Percentiles rank a stretch among this genome's conserved stretches.
Evolutionary conservation across 2,113 vertebrate genomes (phyloP).

Genomic region (Hiodon alosoides): DNA sequence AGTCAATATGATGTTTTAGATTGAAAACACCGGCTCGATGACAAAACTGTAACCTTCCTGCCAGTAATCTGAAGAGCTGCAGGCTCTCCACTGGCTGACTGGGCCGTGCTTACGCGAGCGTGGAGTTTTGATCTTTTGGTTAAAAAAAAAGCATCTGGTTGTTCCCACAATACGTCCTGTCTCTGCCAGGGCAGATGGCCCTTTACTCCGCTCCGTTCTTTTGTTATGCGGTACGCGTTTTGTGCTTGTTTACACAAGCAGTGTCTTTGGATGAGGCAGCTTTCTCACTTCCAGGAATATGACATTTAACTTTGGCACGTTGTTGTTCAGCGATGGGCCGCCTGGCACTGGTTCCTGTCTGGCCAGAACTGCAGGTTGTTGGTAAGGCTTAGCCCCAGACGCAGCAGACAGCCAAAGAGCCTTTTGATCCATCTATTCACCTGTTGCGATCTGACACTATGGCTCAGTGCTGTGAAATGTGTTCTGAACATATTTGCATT

Average conservation of each 20-base stretch:
- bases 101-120: neutral
- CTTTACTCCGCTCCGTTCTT: neutral
- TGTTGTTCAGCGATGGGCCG: neutral
- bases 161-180: neutral
- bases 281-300: neutral
- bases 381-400: slow-evolving; percentile 3
- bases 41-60: no score
- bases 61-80: no score
- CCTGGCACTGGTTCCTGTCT: neutral
- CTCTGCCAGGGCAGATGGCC: neutral
- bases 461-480: slow-evolving; percentile 19
- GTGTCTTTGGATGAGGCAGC: neutral
- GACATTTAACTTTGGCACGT: neutral
- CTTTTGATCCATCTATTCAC: neutral
- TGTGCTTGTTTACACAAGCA: neutral
- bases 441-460: neutral
- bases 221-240: neutral
- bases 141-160: neutral
- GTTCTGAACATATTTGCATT: slow-evolving; percentile 13
- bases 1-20: no score
- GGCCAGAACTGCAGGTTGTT: neutral
- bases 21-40: no score
- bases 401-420: slow-evolving; percentile 19
- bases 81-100: neutral
- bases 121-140: neutral